Percentiles rank a stretch among this genome's conserved stretches.
These are phyloP conservation scores for Gallinago nigripennis DNA, from an alignment of 2,797 vertebrate genomes.

Conservation along the genomic window DNA sequence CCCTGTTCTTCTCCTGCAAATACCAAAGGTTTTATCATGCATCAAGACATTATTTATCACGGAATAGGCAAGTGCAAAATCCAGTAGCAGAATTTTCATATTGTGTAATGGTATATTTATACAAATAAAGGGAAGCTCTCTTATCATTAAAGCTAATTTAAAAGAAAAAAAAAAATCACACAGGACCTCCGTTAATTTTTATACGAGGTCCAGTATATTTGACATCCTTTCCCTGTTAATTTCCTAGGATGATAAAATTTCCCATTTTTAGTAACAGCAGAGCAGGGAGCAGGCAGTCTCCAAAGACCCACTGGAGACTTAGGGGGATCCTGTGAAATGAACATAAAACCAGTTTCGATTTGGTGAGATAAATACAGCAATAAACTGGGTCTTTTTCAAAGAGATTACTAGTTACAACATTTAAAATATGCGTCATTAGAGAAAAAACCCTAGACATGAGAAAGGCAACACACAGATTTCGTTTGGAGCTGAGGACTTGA, in stretches of 20 bases:
- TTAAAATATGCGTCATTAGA: neutral
- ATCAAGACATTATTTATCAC: neutral
- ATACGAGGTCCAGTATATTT: neutral
- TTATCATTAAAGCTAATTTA: neutral
- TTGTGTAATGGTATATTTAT: neutral
- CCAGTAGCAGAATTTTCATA: neutral
- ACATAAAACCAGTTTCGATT: neutral
- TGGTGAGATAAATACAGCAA: neutral
- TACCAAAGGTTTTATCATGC: constrained; percentile 24
- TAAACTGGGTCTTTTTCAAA: neutral
- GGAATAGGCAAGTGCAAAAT: neutral
- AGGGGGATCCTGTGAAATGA: neutral
- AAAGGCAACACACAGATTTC: neutral
- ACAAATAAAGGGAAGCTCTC: neutral
- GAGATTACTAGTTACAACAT: neutral
- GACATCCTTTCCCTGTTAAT: neutral
- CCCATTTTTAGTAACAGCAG: neutral
- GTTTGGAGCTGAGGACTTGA: neutral
- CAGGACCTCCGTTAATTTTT: neutral
- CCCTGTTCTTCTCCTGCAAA: neutral
- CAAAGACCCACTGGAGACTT: neutral
- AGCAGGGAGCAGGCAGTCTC: neutral
- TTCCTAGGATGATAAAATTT: neutral
- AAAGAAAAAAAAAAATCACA: neutral
- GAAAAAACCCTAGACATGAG: neutral